phyloP scores from a whole-genome alignment of 53 echinoderm and acorn worm species.

The Arbacia lixula region DNA sequence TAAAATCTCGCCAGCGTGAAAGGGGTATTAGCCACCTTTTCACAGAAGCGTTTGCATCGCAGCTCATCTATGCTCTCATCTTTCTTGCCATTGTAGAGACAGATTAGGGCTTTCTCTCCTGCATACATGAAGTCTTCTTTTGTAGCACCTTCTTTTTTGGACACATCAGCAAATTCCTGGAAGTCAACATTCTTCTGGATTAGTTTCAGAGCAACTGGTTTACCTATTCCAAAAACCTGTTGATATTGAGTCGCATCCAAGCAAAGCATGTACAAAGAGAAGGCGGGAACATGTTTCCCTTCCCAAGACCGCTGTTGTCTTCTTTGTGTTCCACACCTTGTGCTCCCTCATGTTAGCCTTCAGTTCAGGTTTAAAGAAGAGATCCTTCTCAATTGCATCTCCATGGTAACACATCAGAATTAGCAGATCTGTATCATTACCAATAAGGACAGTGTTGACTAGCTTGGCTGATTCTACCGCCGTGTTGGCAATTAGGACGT shows the following conservation, averaged over 20 bases:
- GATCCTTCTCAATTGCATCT: slow-evolving; percentile 14
- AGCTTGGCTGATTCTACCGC: slow-evolving; percentile 44
- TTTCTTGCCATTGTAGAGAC: slow-evolving; percentile 34
- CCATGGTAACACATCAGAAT: slow-evolving; percentile 34
- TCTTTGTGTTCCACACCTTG: slow-evolving; percentile 64
- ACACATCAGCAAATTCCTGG: slow-evolving; percentile 61
- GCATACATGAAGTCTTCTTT: slow-evolving; percentile 60
- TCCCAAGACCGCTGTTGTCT: slow-evolving; percentile 44
- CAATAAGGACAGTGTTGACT: slow-evolving; percentile 49
- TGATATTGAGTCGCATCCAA: slow-evolving; percentile 74
- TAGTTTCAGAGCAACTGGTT: slow-evolving; percentile 59
- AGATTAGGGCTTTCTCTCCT: slow-evolving; percentile 58
- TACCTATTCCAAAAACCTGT: slow-evolving; percentile 72
- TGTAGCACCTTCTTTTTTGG: slow-evolving; percentile 25
- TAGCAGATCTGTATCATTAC: slow-evolving; percentile 67
- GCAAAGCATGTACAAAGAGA: slow-evolving; percentile 69
- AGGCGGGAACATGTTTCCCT: slow-evolving; percentile 37
- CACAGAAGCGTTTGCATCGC: too few species aligned
- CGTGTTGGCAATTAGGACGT: slow-evolving; percentile 62
- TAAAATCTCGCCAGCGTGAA: too few species aligned
- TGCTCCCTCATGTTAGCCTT: slow-evolving; percentile 43
- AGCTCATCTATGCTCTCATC: too few species aligned
- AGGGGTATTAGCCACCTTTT: too few species aligned
- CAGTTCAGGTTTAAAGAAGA: slow-evolving; percentile 64
- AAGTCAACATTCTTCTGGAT: slow-evolving; percentile 52